A percentile compares a stretch with the other conserved stretches of the same genome.
Conservation (phyloP, 2,888 invertebrate genomes). For the Scaeva pyrastri region DNA sequence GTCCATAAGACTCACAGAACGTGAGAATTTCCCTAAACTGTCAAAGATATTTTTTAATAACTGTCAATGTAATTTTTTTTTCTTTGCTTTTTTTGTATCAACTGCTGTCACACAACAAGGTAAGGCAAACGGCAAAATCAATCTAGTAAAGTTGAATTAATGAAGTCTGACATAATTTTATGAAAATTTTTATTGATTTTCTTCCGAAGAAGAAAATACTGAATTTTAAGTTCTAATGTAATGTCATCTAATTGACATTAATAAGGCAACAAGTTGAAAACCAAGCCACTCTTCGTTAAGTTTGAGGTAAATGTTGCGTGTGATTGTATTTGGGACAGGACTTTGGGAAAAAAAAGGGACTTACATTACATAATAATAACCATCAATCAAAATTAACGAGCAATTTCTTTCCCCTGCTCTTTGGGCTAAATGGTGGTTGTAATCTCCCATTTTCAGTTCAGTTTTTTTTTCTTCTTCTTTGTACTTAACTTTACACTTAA, state of each 20-base stretch:
- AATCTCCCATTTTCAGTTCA: background rate
- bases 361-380: constrained; percentile 27
- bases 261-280: constrained; percentile 67
- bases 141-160: background rate
- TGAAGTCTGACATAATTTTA: background rate
- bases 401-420: constrained; percentile 41
- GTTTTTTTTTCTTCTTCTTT: constrained; percentile 13
- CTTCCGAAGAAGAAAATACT: background rate
- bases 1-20: background rate
- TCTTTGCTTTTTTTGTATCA: background rate
- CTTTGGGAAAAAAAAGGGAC: constrained; percentile 1
- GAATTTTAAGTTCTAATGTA: background rate
- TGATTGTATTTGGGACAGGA: constrained; percentile 32
- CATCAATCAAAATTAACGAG: constrained; percentile 70
- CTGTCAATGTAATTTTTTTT: constrained; percentile 26
- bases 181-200: constrained; percentile 5
- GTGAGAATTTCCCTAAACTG: background rate
- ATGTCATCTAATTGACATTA: constrained; percentile 53
- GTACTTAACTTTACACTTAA: constrained; percentile 43
- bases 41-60: constrained; percentile 7
- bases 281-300: background rate
- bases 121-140: background rate
- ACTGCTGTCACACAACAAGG: background rate
- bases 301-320: constrained; percentile 37
- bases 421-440: constrained; percentile 54